Base-by-base conservation (phyloP, 2,113 vertebrate genomes). In the Donacobius atricapilla region DNA sequence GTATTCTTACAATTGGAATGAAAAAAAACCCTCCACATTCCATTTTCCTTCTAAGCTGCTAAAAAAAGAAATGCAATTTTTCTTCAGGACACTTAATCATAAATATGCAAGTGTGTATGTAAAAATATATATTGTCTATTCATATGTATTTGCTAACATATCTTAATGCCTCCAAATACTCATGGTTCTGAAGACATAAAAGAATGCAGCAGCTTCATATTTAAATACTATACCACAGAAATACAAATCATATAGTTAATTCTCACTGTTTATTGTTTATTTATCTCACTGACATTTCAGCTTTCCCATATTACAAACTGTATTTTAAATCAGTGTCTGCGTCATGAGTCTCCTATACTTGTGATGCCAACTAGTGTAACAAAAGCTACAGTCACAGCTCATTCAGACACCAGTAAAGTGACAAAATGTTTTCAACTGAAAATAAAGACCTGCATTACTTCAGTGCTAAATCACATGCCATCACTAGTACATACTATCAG, bases 291-390 rank as follows among this genome's bases (percentile, higher is more conserved):
- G 42, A 81, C 42, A 81, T 39, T 78, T 64, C 56, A 84, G 51
- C 17, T 61, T 83, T 76, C 23, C 47, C 71, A 30, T 35, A 60
- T 68, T 13, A 51, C 23, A 37, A 72, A 66, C 12, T 51, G 12
- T 28, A 64, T 50, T 57, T 73, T 66, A 80, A 40, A 88, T 44
- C 35, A 53, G 48, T 27, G 86, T 39, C 53, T 19, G 17, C 9
- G 24, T 44, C 48, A 31, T 0, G 0, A 4, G 9, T 56, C 54
- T 88, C 83, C 22, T 33, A 0, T 17, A 73, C 22, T 71, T 31
- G 0, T 28, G 33, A 88, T 45, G 40, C 20, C 7, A 0, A 53
- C 27, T 28, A 56, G 17, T 0, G 0, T 16, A 87, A 66, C 28
- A 87, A 40, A 33, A 81, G 51, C 54, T 90, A 60, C 0, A 51